Percentiles rank a stretch among this genome's conserved stretches.
Evolutionary conservation across 2,888 invertebrate genomes (phyloP).

Genomic region (Nephrocerus scutellatus): DNA sequence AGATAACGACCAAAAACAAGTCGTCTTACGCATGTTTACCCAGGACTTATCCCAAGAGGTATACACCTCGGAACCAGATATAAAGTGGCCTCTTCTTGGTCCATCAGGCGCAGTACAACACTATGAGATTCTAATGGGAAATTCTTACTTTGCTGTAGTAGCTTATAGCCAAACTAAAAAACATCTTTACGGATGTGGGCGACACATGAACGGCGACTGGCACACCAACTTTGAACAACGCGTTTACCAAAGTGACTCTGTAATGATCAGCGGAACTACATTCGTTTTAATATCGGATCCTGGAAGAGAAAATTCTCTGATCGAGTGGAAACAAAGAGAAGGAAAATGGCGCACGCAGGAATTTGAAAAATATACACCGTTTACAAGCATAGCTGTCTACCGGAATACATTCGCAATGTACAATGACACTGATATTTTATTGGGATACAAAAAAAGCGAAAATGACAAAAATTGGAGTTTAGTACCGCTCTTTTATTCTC

Average conservation of each 20-base stretch:
- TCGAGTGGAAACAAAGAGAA: slow-evolving; percentile 1
- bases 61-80: slow-evolving; percentile 7
- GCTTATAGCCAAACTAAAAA: too few species aligned
- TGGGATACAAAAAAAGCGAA: too few species aligned
- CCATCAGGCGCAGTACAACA: slow-evolving; percentile 1
- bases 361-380: too few species aligned
- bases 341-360: too few species aligned
- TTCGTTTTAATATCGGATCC: slow-evolving; percentile 7
- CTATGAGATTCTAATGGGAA: slow-evolving; percentile 7
- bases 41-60: slow-evolving; percentile 7
- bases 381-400: too few species aligned
- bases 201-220: slow-evolving; percentile 6
- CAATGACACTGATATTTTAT: too few species aligned
- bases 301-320: background rate
- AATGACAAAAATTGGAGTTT: too few species aligned
- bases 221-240: background rate
- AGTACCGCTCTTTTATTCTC: too few species aligned
- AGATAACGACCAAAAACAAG: slow-evolving; percentile 1
- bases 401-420: too few species aligned
- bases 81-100: slow-evolving; percentile 10
- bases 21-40: slow-evolving; percentile 10
- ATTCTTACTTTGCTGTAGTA: slow-evolving; percentile 6
- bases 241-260: slow-evolving; percentile 1
- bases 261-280: background rate
- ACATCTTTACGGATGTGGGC: too few species aligned